Evolutionary conservation across 2,113 vertebrate species (phyloP).

Genomic region (Callipepla squamata): DNA sequence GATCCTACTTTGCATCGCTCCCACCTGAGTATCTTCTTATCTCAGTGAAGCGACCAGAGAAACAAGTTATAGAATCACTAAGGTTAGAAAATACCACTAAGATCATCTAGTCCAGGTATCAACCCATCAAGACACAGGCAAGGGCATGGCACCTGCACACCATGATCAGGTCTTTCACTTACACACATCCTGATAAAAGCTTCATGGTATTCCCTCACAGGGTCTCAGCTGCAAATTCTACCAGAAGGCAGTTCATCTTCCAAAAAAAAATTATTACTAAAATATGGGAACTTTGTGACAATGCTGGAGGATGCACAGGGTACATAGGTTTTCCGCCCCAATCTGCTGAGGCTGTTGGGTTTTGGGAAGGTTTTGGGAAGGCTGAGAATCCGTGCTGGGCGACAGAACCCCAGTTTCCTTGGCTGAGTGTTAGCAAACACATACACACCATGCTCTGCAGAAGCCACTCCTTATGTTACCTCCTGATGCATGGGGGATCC

Average conservation of each 20-base stretch:
- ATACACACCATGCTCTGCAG: neutral
- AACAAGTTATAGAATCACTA: neutral
- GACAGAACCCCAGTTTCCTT: neutral
- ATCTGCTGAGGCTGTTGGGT: neutral
- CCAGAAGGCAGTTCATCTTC: neutral
- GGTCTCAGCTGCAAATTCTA: neutral
- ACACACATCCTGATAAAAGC: neutral
- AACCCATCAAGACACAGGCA: accelerated
- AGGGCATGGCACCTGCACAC: accelerated
- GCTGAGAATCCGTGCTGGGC: neutral
- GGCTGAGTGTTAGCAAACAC: neutral
- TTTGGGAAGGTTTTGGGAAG: neutral
- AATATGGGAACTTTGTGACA: neutral
- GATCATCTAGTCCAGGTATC: too few relatives aligned
- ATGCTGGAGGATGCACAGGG: neutral
- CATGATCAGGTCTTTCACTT: neutral
- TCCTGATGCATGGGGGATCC: neutral
- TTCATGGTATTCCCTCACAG: accelerated
- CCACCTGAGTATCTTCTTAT: accelerated
- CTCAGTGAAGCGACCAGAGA: accelerated
- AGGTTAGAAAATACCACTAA: too few relatives aligned
- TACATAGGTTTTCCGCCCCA: neutral
- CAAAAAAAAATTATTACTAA: neutral
- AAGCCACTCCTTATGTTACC: neutral
- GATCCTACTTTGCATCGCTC: neutral